These are phyloP conservation scores for Vidua chalybeata DNA, from an alignment of 2,113 vertebrate genomes.

Conservation along the genomic window DNA sequence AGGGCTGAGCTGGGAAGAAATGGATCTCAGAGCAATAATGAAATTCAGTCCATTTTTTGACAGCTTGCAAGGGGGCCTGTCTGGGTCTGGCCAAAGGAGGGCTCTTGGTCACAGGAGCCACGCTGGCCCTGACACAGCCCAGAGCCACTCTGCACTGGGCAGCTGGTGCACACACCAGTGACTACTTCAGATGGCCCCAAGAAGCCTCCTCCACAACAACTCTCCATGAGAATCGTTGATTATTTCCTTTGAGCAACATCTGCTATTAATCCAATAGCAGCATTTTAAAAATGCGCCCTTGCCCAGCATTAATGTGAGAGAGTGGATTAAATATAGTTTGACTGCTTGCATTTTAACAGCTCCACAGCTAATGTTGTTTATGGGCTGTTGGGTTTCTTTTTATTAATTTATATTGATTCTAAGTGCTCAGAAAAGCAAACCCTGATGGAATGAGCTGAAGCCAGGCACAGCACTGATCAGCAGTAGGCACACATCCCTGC, in stretches of 20 bases:
- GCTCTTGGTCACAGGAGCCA: background rate
- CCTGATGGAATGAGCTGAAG: background rate
- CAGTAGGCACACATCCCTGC: background rate
- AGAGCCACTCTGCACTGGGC: background rate
- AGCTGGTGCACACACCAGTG: background rate
- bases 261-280: conserved; percentile 25
- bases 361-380: conserved; percentile 47
- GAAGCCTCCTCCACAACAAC: background rate
- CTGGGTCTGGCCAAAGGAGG: background rate
- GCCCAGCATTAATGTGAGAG: background rate
- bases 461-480: background rate
- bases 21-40: background rate
- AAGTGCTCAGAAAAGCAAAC: conserved; percentile 24
- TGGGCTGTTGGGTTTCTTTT: conserved; percentile 60
- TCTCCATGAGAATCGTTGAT: background rate
- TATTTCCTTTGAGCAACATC: conserved; percentile 12
- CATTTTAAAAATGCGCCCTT: background rate
- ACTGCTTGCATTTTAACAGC: conserved; percentile 38
- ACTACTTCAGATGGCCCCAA: background rate
- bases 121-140: background rate
- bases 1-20: background rate
- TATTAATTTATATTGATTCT: conserved; percentile 67
- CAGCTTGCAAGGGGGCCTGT: background rate
- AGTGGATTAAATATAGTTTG: conserved; percentile 26
- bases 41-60: background rate